Percentiles rank a stretch among this genome's conserved stretches.
Conservation (phyloP, 2,888 invertebrate genomes). For the Pandemis cinnamomeana region DNA sequence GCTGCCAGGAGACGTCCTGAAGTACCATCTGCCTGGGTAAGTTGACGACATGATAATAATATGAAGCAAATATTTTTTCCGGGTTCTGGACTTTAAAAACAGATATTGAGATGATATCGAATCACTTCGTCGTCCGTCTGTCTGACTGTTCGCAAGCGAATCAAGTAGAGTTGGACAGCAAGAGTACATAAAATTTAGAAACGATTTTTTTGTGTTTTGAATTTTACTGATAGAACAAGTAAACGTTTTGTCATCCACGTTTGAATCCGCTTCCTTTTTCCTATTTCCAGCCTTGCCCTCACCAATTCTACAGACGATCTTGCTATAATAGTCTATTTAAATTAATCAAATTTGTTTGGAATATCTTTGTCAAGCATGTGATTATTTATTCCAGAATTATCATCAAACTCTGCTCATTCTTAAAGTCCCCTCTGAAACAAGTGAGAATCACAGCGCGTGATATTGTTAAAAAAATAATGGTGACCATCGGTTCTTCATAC, state of each 20-base stretch:
- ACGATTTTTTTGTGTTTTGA: no score
- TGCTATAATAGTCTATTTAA: neutral
- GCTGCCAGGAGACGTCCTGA: constrained; percentile 90
- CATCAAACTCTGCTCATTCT: constrained; percentile 94
- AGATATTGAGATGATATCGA: neutral
- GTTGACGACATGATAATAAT: constrained; percentile 43
- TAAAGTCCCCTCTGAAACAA: constrained; percentile 94
- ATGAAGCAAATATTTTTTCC: neutral
- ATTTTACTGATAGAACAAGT: no score
- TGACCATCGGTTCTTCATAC: constrained; percentile 92
- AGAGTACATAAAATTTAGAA: no score
- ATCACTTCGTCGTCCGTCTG: neutral
- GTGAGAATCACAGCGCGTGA: constrained; percentile 94
- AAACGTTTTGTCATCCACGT: neutral
- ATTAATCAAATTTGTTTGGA: constrained; percentile 11
- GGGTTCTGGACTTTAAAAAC: no score
- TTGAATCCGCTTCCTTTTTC: neutral
- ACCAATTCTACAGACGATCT: neutral
- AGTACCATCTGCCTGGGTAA: constrained; percentile 92
- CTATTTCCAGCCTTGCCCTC: neutral
- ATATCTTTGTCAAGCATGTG: no score
- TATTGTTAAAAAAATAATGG: constrained; percentile 96
- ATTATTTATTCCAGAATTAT: constrained; percentile 86
- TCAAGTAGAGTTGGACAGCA: no score
- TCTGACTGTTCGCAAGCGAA: no score